Evolutionary conservation across 2,797 vertebrate genomes (phyloP).

Genomic region (Podargus strigoides): DNA sequence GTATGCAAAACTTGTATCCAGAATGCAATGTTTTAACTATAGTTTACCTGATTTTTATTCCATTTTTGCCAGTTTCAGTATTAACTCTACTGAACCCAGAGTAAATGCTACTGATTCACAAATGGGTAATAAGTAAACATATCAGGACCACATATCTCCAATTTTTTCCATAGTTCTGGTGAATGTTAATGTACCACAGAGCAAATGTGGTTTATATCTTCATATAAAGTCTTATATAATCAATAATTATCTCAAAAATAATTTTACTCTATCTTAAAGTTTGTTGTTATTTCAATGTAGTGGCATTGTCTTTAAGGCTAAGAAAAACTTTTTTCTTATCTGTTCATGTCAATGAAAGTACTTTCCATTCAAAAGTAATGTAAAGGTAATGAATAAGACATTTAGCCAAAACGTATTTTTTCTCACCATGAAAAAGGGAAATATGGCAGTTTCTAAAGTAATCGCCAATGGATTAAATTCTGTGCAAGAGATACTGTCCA

Average conservation of each 20-base stretch:
- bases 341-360: background rate
- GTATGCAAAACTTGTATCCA: background rate
- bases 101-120: background rate
- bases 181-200: background rate
- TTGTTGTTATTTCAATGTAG: background rate
- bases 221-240: background rate
- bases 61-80: background rate
- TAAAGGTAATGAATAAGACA: background rate
- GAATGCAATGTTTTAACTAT: background rate
- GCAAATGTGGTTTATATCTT: background rate
- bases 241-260: background rate
- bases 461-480: background rate
- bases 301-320: background rate
- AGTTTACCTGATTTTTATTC: background rate
- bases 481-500: background rate
- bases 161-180: background rate
- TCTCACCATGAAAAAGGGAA: background rate
- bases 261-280: background rate
- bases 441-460: background rate
- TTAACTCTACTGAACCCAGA: background rate
- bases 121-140: background rate
- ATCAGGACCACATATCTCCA: background rate
- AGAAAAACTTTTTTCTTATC: background rate
- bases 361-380: background rate
- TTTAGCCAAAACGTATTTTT: background rate